Percentiles rank a stretch among this genome's conserved stretches.
phyloP scores from a whole-genome alignment of 2,888 invertebrate species.

The Patella caerulea region DNA sequence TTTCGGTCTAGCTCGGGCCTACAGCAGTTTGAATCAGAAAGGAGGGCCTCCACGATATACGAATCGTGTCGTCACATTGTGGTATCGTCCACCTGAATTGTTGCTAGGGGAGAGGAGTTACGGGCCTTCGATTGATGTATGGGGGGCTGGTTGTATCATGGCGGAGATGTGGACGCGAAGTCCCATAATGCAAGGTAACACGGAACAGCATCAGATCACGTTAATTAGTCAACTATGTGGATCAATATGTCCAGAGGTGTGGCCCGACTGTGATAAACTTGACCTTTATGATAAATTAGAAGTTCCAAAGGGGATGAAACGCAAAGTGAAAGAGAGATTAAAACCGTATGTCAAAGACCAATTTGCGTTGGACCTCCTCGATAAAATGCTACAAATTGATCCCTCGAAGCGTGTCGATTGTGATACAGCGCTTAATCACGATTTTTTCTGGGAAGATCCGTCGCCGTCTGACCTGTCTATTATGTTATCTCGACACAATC shows the following conservation, averaged over 20 bases:
- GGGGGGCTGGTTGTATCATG: constrained; percentile 97
- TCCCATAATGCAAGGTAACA: constrained; percentile 83
- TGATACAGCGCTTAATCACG: constrained; percentile 94
- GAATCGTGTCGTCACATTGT: constrained; percentile 96
- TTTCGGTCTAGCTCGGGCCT: constrained; percentile 96
- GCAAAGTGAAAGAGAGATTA: constrained; percentile 72
- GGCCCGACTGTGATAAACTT: constrained; percentile 89
- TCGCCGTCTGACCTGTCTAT: constrained; percentile 81
- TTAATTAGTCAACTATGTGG: constrained; percentile 97
- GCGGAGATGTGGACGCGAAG: constrained; percentile 98
- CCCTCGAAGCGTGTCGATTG: constrained; percentile 90
- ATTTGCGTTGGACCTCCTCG: constrained; percentile 93
- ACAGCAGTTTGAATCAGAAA: constrained; percentile 80
- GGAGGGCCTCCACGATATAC: constrained; percentile 91
- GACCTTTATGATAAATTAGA: constrained; percentile 80
- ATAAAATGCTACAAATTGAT: constrained; percentile 90
- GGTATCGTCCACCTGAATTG: constrained; percentile 82
- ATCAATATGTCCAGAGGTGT: constrained; percentile 91
- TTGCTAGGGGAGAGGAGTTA: constrained; percentile 84
- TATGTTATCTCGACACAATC: constrained; percentile 91
- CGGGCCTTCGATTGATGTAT: constrained; percentile 95
- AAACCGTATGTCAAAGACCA: constrained; percentile 92
- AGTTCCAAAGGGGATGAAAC: constrained; percentile 65
- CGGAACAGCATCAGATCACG: constrained; percentile 94
- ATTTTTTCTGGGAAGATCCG: constrained; percentile 98